Conservation (phyloP, 2,113 vertebrate species). For the Embiotoca jacksoni region DNA sequence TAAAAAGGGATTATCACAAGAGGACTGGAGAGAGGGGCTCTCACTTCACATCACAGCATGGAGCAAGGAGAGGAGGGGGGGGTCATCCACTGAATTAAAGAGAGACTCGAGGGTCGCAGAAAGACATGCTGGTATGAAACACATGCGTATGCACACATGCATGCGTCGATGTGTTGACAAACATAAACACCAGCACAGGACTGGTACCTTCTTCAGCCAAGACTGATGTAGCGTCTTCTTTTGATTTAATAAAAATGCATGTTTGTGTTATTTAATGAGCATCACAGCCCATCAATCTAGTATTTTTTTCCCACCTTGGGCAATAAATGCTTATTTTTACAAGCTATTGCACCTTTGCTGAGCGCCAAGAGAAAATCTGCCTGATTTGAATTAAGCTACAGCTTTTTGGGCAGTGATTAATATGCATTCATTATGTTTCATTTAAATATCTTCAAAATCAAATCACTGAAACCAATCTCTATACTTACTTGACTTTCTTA, state of each 20-base stretch:
- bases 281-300: too few species aligned
- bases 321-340: too few species aligned
- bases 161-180: constrained; percentile 41
- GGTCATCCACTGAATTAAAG: constrained; percentile 47
- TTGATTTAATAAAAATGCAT: constrained; percentile 1
- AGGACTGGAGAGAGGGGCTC: constrained; percentile 53
- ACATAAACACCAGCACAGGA: constrained; percentile 32
- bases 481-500: too few species aligned
- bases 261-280: not conserved
- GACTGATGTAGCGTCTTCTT: not conserved
- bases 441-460: too few species aligned
- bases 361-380: too few species aligned
- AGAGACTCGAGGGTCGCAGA: constrained; percentile 43
- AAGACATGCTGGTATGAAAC: constrained; percentile 55
- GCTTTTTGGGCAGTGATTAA: not conserved
- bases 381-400: not conserved
- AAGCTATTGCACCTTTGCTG: too few species aligned
- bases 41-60: constrained; percentile 44
- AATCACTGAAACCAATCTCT: too few species aligned
- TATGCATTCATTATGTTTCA: not conserved
- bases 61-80: not conserved
- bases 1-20: constrained; percentile 76
- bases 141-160: constrained; percentile 68
- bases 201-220: constrained; percentile 9
- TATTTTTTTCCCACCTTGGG: too few species aligned